A percentile compares a stretch with the other conserved stretches of the same genome.
Conservation (phyloP, 2,797 vertebrate species). For the Amblyopsis hoosieri region DNA sequence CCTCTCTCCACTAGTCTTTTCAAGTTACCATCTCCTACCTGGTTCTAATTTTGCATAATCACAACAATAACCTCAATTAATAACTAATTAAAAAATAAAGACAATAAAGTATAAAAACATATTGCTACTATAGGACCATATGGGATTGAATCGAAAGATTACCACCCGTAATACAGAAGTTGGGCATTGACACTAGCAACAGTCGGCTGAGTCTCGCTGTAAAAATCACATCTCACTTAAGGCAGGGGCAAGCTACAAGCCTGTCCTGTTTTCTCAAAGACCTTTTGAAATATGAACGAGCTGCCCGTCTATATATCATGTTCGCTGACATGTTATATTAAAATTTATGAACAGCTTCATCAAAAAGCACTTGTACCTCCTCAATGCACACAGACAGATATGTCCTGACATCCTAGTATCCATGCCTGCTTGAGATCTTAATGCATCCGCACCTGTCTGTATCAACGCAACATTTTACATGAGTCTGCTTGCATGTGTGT, state of each 20-base stretch:
- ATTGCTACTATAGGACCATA: no score
- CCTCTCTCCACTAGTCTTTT: no score
- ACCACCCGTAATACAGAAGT: not conserved
- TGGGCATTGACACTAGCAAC: not conserved
- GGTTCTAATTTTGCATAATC: no score
- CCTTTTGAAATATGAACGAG: slow-evolving; percentile 94
- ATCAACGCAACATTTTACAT: not conserved
- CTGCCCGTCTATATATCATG: slow-evolving; percentile 89
- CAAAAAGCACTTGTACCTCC: slow-evolving; percentile 88
- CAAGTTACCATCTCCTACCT: no score
- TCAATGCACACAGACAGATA: slow-evolving; percentile 85
- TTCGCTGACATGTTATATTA: slow-evolving; percentile 94
- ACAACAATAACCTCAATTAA: no score
- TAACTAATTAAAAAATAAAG: no score
- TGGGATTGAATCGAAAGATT: no score
- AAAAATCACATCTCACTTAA: slow-evolving; percentile 35
- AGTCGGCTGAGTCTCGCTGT: slow-evolving; percentile 20
- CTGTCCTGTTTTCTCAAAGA: slow-evolving; percentile 82
- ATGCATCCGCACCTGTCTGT: slow-evolving; percentile 58
- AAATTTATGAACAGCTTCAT: slow-evolving; percentile 99
- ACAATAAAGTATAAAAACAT: no score
- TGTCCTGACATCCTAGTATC: slow-evolving; percentile 89
- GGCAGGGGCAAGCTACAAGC: slow-evolving; percentile 55
- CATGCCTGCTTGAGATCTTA: slow-evolving; percentile 91
- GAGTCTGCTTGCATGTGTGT: not conserved